Evolutionary conservation across 2,797 vertebrate genomes (phyloP), one percentile per base, ranked within the genome.

Genomic region (Acanthurus leucopareius): DNA sequence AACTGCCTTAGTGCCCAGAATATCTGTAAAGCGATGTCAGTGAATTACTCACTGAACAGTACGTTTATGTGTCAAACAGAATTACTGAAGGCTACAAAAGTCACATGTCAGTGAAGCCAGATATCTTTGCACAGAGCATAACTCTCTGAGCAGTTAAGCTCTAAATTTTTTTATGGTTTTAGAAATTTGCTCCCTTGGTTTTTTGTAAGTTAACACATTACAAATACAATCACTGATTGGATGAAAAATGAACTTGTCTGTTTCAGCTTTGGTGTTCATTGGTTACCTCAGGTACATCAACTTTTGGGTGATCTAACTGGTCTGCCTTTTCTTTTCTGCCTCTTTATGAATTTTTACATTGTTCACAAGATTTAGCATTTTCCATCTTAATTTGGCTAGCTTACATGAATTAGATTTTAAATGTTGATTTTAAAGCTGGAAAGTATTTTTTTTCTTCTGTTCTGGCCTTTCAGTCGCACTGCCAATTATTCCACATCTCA

Each of bases 401-500:
- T 40, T 59, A 17, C 22, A 44, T 8, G 10, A 47, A 42, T 58
- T 32, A 0, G 8, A 42, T 25, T 58, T 25, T 15, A 15, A 48
- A 13, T 67, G n/a, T 42, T 32, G n/a, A 51, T 75, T 69, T 67
- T 5, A 49, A 51, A 66, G 51, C 45, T 65, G 20, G 16, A 22
- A 10, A 42, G 52, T 5, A 5, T 4, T 16, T 32, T 38, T 52
- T 22, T 54, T 49, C 19, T 63, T 48, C 42, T 4, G 47, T 15
- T 48, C 16, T 48, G 44, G 51, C n/a, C 67, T 81, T 67, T 83
- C 10, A 58, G 53, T 67, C 63, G 9, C 13, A 79, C 80, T 88
- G 67, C 77, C 84, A 89, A 73, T 90, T 79, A 72, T 73, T 82
- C n/a, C 65, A 80, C 77, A 88, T 86, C 75, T 88, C 88, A 87